A percentile compares a stretch with the other conserved stretches of the same genome.
These are phyloP conservation scores for Acipenser oxyrinchus DNA, from an alignment of 2,797 vertebrate genomes.

Conservation along the genomic window DNA sequence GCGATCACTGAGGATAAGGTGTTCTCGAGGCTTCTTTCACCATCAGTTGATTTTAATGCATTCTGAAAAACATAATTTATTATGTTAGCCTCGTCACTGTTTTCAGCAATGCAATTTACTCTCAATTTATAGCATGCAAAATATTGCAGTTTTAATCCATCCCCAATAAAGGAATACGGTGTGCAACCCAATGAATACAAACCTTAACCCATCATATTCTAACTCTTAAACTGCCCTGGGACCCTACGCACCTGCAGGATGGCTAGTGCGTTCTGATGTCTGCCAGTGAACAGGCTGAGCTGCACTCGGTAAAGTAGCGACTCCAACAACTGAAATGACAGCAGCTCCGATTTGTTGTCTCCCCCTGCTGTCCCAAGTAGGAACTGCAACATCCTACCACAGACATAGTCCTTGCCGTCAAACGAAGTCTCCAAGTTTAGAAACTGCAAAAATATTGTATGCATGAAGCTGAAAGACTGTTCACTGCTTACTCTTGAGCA, in stretches of 20 bases:
- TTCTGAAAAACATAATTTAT: conserved; percentile 48
- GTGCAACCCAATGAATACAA: background rate
- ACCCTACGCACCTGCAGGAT: conserved; percentile 70
- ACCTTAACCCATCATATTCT: background rate
- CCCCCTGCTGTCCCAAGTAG: conserved; percentile 48
- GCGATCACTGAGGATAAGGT: conserved; percentile 64
- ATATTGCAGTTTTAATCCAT: no score
- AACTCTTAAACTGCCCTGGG: background rate
- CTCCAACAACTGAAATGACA: conserved; percentile 86
- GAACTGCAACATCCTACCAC: conserved; percentile 74
- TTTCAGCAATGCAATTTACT: no score
- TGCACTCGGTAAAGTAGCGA: conserved; percentile 79
- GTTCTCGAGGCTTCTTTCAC: conserved; percentile 54
- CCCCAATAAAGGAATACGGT: no score
- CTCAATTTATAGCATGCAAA: no score
- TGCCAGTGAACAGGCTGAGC: conserved; percentile 77
- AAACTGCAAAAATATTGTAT: conserved; percentile 55
- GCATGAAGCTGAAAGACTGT: no score
- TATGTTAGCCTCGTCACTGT: no score
- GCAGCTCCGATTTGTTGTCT: conserved; percentile 46
- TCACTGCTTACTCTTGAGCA: no score
- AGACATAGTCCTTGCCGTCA: conserved; percentile 87
- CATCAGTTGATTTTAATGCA: conserved; percentile 60
- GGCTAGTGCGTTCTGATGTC: conserved; percentile 68
- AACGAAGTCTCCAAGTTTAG: conserved; percentile 79